Percentiles rank a stretch among this genome's conserved stretches.
Evolutionary conservation across 2,888 invertebrate genomes (phyloP).

Genomic region (Macaria liturata): DNA sequence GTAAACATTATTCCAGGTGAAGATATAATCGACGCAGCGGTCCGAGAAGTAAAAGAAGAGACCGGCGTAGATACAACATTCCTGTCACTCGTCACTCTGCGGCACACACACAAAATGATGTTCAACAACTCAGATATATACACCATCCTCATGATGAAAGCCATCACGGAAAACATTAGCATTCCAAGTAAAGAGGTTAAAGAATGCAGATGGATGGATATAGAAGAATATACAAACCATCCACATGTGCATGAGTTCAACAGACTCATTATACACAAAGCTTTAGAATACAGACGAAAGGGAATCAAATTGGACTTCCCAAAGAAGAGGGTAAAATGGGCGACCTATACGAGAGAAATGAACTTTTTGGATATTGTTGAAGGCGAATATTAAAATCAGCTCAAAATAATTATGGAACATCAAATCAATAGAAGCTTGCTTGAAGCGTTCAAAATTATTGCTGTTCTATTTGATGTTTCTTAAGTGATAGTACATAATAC

Average conservation of each 20-base stretch:
- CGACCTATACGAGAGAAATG: conserved; percentile 60
- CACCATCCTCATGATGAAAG: conserved; percentile 88
- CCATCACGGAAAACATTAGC: conserved; percentile 84
- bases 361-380: conserved; percentile 58
- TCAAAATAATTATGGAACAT: no score
- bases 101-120: conserved; percentile 90
- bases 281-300: conserved; percentile 84
- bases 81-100: conserved; percentile 88
- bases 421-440: no score
- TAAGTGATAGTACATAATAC: no score
- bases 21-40: conserved; percentile 90
- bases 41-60: conserved; percentile 95
- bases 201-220: conserved; percentile 91
- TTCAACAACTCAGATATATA: conserved; percentile 95
- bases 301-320: conserved; percentile 84
- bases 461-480: no score
- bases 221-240: conserved; percentile 87
- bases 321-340: conserved; percentile 73
- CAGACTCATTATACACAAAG: conserved; percentile 85
- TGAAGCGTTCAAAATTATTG: no score
- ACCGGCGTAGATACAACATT: conserved; percentile 91
- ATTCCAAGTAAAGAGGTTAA: conserved; percentile 90
- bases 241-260: conserved; percentile 89
- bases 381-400: conserved; percentile 33
- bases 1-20: conserved; percentile 84